Conservation (phyloP, 2,888 invertebrate genomes). For the Plebejus melissa region DNA sequence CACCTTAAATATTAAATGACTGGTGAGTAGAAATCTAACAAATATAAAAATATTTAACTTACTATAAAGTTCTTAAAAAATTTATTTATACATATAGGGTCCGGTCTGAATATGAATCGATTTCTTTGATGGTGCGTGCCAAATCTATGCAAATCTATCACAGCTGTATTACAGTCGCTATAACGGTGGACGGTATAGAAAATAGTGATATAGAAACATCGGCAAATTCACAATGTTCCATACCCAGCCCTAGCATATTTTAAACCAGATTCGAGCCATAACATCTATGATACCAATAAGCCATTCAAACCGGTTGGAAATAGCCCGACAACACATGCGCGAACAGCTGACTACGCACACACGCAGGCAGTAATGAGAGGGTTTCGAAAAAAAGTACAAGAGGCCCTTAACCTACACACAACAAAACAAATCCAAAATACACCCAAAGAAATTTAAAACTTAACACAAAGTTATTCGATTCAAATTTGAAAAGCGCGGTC, state of each 20-base stretch:
- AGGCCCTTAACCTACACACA: conserved; percentile 42
- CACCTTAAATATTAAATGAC: no score
- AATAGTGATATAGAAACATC: background rate
- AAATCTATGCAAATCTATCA: no score
- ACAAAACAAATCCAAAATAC: conserved; percentile 18
- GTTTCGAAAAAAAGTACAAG: conserved; percentile 70
- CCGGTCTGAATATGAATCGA: no score
- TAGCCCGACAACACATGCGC: conserved; percentile 29
- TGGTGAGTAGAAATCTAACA: no score
- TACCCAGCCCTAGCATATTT: conserved; percentile 3
- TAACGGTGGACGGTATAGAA: background rate
- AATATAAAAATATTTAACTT: no score
- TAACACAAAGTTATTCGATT: background rate
- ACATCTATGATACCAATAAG: conserved; percentile 20
- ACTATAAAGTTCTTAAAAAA: no score
- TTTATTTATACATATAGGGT: no score
- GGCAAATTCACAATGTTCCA: background rate
- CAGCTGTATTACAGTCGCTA: no score
- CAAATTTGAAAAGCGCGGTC: background rate
- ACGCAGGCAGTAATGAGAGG: conserved; percentile 64
- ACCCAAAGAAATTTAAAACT: conserved; percentile 28
- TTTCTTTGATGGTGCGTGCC: no score
- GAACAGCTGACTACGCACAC: conserved; percentile 70
- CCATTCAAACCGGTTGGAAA: conserved; percentile 23
- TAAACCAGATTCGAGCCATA: conserved; percentile 21